A percentile compares a stretch with the other conserved stretches of the same genome.
phyloP scores from a whole-genome alignment of 2,888 invertebrate genomes.

The Neoaliturus tenellus region DNA sequence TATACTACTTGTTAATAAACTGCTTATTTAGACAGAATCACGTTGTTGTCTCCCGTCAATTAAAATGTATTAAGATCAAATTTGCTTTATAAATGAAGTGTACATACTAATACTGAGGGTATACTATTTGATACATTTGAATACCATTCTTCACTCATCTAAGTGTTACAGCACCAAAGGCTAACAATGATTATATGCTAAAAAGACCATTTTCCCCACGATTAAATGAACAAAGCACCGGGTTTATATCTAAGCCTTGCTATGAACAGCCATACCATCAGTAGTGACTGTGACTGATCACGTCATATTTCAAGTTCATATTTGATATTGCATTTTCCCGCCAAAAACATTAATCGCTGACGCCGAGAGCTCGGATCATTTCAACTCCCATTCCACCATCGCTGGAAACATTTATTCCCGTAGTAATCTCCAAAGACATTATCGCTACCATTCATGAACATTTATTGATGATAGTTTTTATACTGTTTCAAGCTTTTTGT shows the following conservation, averaged over 20 bases:
- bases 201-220: background rate
- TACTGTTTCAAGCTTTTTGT: no score
- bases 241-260: background rate
- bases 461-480: background rate
- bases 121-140: no score
- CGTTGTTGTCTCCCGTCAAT: no score
- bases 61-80: no score
- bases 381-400: constrained; percentile 4
- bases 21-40: no score
- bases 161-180: no score
- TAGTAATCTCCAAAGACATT: constrained; percentile 27
- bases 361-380: constrained; percentile 30
- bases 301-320: constrained; percentile 35
- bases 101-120: no score
- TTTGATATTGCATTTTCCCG: constrained; percentile 31
- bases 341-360: constrained; percentile 3
- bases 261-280: constrained; percentile 8
- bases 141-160: no score
- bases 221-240: background rate
- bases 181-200: no score
- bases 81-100: no score
- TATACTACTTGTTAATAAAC: no score
- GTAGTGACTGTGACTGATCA: background rate
- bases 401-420: background rate
- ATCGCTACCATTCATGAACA: background rate